These are phyloP conservation scores for Thripadectes ignobilis DNA, from an alignment of 2,797 vertebrate species.

Conservation along the genomic window DNA sequence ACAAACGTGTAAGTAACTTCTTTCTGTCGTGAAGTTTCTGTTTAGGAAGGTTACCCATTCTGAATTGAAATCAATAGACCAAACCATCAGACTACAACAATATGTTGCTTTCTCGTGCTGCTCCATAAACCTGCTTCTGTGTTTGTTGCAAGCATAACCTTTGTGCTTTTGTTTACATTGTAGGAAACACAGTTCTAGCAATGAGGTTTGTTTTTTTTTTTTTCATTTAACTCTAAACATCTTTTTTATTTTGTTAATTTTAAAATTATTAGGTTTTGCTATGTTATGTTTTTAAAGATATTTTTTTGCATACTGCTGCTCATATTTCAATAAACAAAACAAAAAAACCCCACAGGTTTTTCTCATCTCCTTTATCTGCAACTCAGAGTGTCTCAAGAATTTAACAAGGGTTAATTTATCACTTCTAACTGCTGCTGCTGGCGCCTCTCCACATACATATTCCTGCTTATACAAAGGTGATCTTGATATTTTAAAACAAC, in stretches of 20 bases:
- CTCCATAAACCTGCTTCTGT: constrained; percentile 66
- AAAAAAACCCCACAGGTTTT: background rate
- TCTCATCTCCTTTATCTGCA: constrained; percentile 6
- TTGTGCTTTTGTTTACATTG: constrained; percentile 69
- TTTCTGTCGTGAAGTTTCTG: background rate
- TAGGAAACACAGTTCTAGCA: constrained; percentile 69
- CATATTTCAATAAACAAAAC: constrained; percentile 78
- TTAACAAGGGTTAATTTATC: background rate
- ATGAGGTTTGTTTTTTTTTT: constrained; percentile 24
- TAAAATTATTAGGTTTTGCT: constrained; percentile 72
- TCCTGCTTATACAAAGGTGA: background rate
- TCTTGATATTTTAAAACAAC: background rate
- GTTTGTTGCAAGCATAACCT: constrained; percentile 64
- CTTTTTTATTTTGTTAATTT: constrained; percentile 73
- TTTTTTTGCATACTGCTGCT: constrained; percentile 78
- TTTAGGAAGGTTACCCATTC: constrained; percentile 31
- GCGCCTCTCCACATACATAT: background rate
- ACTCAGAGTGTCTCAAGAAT: background rate
- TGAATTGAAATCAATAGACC: constrained; percentile 52
- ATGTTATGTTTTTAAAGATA: constrained; percentile 74
- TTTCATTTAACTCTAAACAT: constrained; percentile 62
- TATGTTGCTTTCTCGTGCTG: constrained; percentile 51
- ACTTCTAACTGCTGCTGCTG: background rate
- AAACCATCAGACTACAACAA: constrained; percentile 13
- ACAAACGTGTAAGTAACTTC: background rate